Percentiles rank a stretch among this genome's conserved stretches.
phyloP scores from a whole-genome alignment of 2,797 vertebrate species.

The Falco novaeseelandiae region DNA sequence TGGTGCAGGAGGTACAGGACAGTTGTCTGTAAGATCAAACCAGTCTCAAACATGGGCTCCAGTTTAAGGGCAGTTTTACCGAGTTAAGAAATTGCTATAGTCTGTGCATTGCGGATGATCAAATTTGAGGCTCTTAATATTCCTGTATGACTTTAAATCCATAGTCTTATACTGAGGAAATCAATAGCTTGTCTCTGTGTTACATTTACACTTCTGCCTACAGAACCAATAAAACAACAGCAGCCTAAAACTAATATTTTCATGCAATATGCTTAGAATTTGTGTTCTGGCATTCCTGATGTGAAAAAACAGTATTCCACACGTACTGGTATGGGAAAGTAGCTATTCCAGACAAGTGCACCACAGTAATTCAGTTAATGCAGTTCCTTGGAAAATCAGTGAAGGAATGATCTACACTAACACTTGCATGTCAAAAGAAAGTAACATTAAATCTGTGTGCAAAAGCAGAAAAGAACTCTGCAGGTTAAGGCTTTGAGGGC shows the following conservation, averaged over 20 bases:
- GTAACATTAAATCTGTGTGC: neutral
- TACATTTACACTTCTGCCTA: neutral
- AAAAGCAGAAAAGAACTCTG: neutral
- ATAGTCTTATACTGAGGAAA: neutral
- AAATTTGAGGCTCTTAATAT: neutral
- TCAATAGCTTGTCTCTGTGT: neutral
- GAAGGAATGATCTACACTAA: neutral
- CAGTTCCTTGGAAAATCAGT: neutral
- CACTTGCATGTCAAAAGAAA: neutral
- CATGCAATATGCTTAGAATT: neutral
- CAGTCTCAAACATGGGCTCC: neutral
- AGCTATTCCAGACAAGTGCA: neutral
- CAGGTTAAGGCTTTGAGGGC: neutral
- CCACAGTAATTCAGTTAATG: neutral
- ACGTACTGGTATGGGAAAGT: accelerated
- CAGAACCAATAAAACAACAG: neutral
- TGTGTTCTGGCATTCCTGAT: neutral
- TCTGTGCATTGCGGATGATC: neutral
- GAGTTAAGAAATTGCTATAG: neutral
- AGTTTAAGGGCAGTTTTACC: neutral
- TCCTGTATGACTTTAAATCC: neutral
- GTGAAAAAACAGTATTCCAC: neutral
- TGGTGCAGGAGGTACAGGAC: neutral
- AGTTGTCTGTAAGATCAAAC: neutral
- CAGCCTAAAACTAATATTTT: neutral